Base-by-base conservation (phyloP, 2,888 invertebrate species). In the Drymonia ruficornis region DNA sequence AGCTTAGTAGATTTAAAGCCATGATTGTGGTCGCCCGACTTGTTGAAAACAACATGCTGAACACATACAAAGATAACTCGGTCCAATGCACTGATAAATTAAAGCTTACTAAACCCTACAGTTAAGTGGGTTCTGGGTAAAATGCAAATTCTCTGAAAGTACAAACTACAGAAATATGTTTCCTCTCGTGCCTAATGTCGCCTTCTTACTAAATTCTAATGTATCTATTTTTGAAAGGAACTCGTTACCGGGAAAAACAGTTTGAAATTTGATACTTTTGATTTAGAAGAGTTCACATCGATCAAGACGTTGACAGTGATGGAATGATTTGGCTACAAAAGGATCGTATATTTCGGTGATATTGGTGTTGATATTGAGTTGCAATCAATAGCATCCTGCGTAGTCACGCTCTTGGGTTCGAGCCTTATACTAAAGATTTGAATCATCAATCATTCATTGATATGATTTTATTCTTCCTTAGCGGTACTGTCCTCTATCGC, bases 41-140 rank as follows among this genome's bases (percentile, higher is more conserved):
- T 59, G 62, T 60, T 70, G 55, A 43, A 43, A 13, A 61, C 60
- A 50, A 60, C 51, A 52, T 59, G 56, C 59, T 56, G 59, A 61
- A 66, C 61, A 51, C 40, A 54, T 50, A 61, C 52, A 54, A 53
- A 65, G 80, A 80, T 82, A 78, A 67, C 75, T 68, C 66, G 70
- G 67, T 70, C 68, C 68, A 72, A 61, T 74, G 70, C 68, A 65
- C 72, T 72, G 75, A 78, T 75, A 78, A 71, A 71, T 72, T 63
- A 67, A 67, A 56, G 50, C 61, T 64, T 53, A 61, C 56, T 56
- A 59, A 61, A 72, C 62, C 61, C 59, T 47, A 56, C 59, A 42
- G 53, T 53, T 55, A 67, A 68, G 67, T 69, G 56, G 50, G 13
- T 4, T 36, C 1, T 36, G 36, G 0, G n/a, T 36, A 36, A 5